phyloP scores from a whole-genome alignment of 2,797 vertebrate species.

The Mus caroli region DNA sequence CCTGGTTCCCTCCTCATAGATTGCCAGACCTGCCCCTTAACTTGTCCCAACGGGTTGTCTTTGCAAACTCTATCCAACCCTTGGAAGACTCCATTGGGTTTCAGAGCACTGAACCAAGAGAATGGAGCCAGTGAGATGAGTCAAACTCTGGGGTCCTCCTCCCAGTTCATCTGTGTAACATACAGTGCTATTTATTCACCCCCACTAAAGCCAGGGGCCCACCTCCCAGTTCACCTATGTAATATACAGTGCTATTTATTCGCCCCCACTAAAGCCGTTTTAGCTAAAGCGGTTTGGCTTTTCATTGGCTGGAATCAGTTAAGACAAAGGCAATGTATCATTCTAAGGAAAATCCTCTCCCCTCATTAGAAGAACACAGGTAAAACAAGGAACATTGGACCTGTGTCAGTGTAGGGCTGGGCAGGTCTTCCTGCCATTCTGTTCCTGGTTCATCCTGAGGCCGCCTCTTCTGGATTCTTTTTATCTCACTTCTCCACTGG shows the following conservation, averaged over 20 bases:
- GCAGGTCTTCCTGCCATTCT: background rate
- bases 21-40: background rate
- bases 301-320: conserved; percentile 34
- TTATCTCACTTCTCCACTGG: background rate
- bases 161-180: too few species aligned
- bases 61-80: background rate
- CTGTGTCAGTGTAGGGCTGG: background rate
- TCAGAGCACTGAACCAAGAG: background rate
- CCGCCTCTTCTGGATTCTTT: background rate
- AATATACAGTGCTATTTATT: background rate
- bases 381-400: background rate
- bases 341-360: conserved; percentile 37
- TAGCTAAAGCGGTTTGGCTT: background rate
- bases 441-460: background rate
- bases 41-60: background rate
- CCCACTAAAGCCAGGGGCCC: background rate
- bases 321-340: background rate
- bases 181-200: background rate
- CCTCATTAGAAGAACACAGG: background rate
- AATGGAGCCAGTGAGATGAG: background rate
- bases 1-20: background rate
- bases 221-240: too few species aligned
- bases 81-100: background rate
- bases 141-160: accelerated
- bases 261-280: background rate